A percentile compares a stretch with the other conserved stretches of the same genome.
Evolutionary conservation across 2,888 invertebrate genomes (phyloP).

Genomic region (Leucoptera coffeella): DNA sequence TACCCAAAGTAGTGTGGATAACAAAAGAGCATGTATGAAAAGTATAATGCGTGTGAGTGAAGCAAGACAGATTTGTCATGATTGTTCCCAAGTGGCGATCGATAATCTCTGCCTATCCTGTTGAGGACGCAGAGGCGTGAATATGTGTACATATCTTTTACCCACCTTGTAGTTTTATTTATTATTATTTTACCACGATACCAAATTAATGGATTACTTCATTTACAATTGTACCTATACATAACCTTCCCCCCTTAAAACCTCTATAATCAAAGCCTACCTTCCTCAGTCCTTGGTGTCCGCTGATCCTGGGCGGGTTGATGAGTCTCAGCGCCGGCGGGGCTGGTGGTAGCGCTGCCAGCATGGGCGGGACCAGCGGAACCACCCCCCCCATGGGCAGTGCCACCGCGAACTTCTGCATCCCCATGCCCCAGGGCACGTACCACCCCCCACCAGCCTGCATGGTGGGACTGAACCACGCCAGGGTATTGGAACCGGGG

Average conservation of each 20-base stretch:
- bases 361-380: slow-evolving; percentile 33
- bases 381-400: slow-evolving; percentile 37
- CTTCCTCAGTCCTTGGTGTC: slow-evolving; percentile 27
- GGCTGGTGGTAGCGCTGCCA: slow-evolving; percentile 33
- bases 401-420: slow-evolving; percentile 45
- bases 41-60: too few relatives aligned
- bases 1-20: too few relatives aligned
- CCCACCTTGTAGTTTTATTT: too few relatives aligned
- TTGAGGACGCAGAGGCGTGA: too few relatives aligned
- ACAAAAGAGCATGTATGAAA: too few relatives aligned
- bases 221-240: too few relatives aligned
- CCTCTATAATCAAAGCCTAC: slow-evolving; percentile 11
- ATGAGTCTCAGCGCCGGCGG: slow-evolving; percentile 35
- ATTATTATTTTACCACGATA: too few relatives aligned
- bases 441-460: slow-evolving; percentile 44
- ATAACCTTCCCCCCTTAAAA: slow-evolving; percentile 1
- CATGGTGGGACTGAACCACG: slow-evolving; percentile 45
- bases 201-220: too few relatives aligned
- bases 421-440: slow-evolving; percentile 38
- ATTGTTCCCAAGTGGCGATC: too few relatives aligned
- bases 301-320: slow-evolving; percentile 28
- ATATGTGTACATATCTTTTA: too few relatives aligned
- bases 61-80: too few relatives aligned
- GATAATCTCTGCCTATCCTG: too few relatives aligned
- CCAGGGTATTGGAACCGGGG: slow-evolving; percentile 18